These are phyloP conservation scores for Halocynthia roretzi DNA, from an alignment of 23 tunicate genomes.

Conservation along the genomic window DNA sequence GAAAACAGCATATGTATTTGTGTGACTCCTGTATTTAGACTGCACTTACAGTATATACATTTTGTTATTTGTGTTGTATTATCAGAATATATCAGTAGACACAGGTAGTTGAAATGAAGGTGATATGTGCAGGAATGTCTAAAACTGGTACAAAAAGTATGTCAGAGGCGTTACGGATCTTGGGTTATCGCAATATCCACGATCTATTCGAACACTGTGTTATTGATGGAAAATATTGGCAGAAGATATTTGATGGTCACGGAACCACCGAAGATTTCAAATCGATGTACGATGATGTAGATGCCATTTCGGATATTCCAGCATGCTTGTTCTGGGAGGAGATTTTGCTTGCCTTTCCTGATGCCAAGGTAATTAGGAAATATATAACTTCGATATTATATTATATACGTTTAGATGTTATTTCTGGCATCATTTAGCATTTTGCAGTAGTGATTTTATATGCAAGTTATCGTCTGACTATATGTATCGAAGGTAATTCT, in stretches of 20 bases:
- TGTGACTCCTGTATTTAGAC: no score
- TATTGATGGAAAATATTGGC: conserved; percentile 1
- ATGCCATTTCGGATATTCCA: conserved; percentile 5
- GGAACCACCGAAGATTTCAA: conserved; percentile 1
- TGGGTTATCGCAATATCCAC: neutral
- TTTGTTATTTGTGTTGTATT: no score
- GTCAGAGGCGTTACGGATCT: conserved; percentile 2
- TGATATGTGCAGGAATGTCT: conserved; percentile 11
- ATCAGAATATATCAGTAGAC: neutral
- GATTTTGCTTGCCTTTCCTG: conserved; percentile 2
- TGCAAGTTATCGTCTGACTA: no score
- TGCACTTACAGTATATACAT: no score
- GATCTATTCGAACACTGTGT: conserved; percentile 4
- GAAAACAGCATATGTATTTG: no score
- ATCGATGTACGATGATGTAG: conserved; percentile 2
- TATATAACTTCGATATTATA: no score
- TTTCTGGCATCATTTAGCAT: no score
- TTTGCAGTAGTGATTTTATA: no score
- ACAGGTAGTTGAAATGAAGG: neutral
- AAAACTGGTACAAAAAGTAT: conserved; percentile 9
- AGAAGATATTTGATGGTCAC: conserved; percentile 6
- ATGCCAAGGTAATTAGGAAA: neutral
- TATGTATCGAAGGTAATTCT: neutral
- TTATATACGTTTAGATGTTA: no score
- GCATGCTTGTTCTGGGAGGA: conserved; percentile 8